Percentiles rank a stretch among this genome's conserved stretches.
Evolutionary conservation across 2,797 vertebrate genomes (phyloP).

Genomic region (Sebastes matsubarae): DNA sequence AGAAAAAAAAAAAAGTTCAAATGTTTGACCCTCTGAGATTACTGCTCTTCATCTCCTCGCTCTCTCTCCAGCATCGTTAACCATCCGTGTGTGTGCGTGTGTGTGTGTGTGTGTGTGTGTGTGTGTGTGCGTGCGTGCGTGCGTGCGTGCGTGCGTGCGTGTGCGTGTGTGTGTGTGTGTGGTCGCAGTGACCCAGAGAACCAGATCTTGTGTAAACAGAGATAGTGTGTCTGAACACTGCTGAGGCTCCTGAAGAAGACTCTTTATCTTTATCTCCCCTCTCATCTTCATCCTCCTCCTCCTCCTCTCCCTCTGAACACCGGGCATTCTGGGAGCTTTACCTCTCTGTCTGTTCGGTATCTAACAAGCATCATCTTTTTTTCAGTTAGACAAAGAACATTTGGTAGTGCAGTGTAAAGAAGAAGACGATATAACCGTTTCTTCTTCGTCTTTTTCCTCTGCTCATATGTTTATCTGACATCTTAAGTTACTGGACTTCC

Average conservation of each 20-base stretch:
- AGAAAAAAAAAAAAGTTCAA: not conserved
- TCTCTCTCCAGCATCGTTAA: not conserved
- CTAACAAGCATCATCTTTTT: not conserved
- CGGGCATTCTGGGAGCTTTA: not conserved
- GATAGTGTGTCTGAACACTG: constrained; percentile 13
- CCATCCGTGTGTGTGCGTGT: too few species aligned
- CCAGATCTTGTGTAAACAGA: constrained; percentile 9
- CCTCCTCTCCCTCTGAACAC: not conserved
- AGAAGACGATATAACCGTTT: too few species aligned
- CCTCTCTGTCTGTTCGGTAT: not conserved
- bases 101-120: not conserved
- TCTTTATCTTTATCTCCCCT: constrained; percentile 21
- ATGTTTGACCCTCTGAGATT: constrained; percentile 8
- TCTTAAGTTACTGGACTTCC: too few species aligned
- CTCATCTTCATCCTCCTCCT: constrained; percentile 7
- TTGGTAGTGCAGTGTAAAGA: too few species aligned
- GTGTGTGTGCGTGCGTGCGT: not conserved
- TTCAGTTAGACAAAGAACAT: not conserved
- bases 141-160: not conserved
- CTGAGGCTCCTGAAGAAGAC: constrained; percentile 1
- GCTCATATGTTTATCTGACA: too few species aligned
- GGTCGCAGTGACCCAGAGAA: constrained; percentile 9
- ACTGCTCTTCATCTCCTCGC: not conserved
- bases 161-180: constrained; percentile 25
- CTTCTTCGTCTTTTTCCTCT: too few species aligned